phyloP scores from a whole-genome alignment of 2,888 invertebrate genomes.

The Poecilus cupreus region DNA sequence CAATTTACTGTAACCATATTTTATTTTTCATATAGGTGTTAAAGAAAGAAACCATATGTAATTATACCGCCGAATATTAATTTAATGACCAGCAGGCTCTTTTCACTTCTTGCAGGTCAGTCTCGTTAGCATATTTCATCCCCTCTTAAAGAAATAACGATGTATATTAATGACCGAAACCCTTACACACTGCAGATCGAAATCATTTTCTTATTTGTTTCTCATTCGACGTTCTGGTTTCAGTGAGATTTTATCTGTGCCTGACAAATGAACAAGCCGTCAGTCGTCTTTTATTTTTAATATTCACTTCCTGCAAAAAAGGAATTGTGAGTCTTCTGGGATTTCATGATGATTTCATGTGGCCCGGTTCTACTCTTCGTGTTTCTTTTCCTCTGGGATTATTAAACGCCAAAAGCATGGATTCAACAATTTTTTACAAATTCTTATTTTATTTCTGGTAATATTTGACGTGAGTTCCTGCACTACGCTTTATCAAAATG shows the following conservation, averaged over 20 bases:
- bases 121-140: not conserved
- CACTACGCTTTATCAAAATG: no score
- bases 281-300: constrained; percentile 33
- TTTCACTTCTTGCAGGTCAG: not conserved
- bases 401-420: not conserved
- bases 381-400: not conserved
- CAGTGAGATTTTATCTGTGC: constrained; percentile 8
- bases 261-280: constrained; percentile 27
- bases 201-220: constrained; percentile 30
- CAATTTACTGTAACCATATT: no score
- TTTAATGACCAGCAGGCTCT: no score
- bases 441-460: no score
- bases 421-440: not conserved
- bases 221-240: not conserved
- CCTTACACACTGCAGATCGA: not conserved
- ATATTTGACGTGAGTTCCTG: no score
- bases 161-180: not conserved
- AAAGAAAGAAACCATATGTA: no score
- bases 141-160: not conserved
- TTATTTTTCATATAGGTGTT: no score
- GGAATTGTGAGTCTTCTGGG: constrained; percentile 17
- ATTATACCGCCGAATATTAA: no score
- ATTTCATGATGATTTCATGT: not conserved
- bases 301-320: constrained; percentile 24
- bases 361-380: not conserved